Conservation (phyloP, 2,797 vertebrate genomes). For the Bradypodion pumilum region DNA sequence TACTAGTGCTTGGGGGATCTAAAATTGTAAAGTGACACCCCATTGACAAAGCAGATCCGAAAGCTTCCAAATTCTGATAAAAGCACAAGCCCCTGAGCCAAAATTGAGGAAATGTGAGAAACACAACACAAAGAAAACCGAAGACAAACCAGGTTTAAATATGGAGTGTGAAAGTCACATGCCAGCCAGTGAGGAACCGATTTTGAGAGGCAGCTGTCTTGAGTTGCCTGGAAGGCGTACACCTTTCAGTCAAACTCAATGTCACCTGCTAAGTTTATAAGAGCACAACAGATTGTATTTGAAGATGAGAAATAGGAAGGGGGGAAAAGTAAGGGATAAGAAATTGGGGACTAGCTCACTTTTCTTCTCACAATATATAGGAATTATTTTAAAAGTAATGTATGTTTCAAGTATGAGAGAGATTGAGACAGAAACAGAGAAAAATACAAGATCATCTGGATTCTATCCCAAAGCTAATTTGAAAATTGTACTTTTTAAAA, state of each 20-base stretch:
- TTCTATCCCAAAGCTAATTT: no score
- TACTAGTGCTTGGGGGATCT: conserved; percentile 22
- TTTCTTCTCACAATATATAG: background rate
- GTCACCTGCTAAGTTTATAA: background rate
- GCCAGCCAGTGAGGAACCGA: background rate
- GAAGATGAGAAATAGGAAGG: background rate
- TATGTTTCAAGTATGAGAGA: no score
- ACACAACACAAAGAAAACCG: conserved; percentile 3
- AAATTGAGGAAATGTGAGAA: conserved; percentile 27
- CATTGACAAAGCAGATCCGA: background rate
- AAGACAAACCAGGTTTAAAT: background rate
- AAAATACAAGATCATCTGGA: no score
- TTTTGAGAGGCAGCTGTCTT: background rate
- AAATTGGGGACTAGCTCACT: background rate
- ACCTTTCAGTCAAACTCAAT: background rate
- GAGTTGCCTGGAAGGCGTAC: background rate
- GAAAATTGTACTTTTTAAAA: no score
- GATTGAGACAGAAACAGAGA: no score
- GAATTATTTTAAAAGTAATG: no score
- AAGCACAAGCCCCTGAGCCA: conserved; percentile 27
- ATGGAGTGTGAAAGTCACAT: conserved; percentile 27
- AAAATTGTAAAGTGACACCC: conserved; percentile 49
- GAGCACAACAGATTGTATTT: background rate
- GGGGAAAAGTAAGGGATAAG: no score
- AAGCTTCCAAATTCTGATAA: background rate